These are phyloP conservation scores for Drosophila tripunctata DNA, from an alignment of 2,888 invertebrate genomes.

Conservation along the genomic window DNA sequence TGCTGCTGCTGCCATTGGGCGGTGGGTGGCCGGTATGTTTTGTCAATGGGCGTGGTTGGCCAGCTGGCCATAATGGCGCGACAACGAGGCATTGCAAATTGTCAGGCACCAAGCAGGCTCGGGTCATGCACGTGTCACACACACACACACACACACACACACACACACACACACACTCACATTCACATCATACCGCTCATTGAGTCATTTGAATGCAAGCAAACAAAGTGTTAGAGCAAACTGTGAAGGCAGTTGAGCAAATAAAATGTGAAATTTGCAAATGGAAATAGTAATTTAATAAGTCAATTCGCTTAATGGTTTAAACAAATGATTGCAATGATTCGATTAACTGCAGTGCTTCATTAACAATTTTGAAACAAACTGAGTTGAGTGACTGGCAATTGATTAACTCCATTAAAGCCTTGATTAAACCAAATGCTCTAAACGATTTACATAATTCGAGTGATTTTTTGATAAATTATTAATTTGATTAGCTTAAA, in stretches of 20 bases:
- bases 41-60: conserved; percentile 46
- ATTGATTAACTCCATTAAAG: not conserved
- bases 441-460: not conserved
- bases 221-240: conserved; percentile 22
- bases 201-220: conserved; percentile 44
- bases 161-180: not conserved
- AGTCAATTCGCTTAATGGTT: not conserved
- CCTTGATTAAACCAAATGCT: not conserved
- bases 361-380: not conserved
- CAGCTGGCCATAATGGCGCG: conserved; percentile 69
- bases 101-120: conserved; percentile 55
- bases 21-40: conserved; percentile 8
- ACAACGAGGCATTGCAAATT: conserved; percentile 63
- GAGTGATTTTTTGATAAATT: not conserved
- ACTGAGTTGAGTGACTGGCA: not conserved
- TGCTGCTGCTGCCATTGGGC: conserved; percentile 7
- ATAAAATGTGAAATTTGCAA: not conserved
- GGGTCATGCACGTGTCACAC: conserved; percentile 54
- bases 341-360: too few species aligned
- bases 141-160: conserved; percentile 6
- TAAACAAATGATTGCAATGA: not conserved
- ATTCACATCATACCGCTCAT: conserved; percentile 21
- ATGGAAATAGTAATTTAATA: not conserved
- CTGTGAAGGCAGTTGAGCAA: conserved; percentile 12
- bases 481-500: not conserved